Conservation (phyloP, 1,140 invertebrate genomes). For the Hycleus cichorii region DNA sequence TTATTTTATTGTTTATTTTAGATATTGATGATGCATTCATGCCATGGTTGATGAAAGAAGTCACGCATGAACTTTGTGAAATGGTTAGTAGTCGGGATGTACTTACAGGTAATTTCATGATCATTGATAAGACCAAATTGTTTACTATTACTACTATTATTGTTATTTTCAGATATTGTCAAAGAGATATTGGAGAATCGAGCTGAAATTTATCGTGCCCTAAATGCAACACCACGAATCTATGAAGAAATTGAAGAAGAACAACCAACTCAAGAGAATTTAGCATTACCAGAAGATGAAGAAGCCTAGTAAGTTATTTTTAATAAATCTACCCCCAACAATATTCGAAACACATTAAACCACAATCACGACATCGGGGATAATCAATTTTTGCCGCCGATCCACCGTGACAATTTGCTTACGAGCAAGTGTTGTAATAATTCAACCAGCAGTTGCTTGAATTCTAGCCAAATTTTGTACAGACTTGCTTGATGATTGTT, state of each 20-base stretch:
- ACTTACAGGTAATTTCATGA: constrained; percentile 56
- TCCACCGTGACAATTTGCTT: no score
- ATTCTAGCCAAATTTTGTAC: no score
- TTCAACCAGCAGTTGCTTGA: no score
- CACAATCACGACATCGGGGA: no score
- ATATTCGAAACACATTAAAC: not conserved
- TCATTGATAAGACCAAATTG: not conserved
- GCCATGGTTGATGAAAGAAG: constrained; percentile 81
- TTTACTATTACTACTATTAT: not conserved
- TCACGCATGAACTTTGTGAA: constrained; percentile 68
- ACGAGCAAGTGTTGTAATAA: no score
- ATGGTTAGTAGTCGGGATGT: constrained; percentile 71
- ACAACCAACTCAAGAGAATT: constrained; percentile 32
- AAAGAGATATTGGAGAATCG: constrained; percentile 65
- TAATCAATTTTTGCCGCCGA: no score
- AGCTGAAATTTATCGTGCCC: constrained; percentile 50
- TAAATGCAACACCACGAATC: constrained; percentile 38
- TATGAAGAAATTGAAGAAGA: constrained; percentile 25
- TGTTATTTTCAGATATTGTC: constrained; percentile 54
- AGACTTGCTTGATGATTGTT: no score
- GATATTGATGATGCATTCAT: constrained; percentile 73
- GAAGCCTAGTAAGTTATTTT: not conserved
- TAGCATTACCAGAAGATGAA: constrained; percentile 26
- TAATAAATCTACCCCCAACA: not conserved
- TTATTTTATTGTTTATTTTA: constrained; percentile 33